These are phyloP conservation scores for Pterostichus niger DNA, from an alignment of 2,888 invertebrate species.

Conservation along the genomic window DNA sequence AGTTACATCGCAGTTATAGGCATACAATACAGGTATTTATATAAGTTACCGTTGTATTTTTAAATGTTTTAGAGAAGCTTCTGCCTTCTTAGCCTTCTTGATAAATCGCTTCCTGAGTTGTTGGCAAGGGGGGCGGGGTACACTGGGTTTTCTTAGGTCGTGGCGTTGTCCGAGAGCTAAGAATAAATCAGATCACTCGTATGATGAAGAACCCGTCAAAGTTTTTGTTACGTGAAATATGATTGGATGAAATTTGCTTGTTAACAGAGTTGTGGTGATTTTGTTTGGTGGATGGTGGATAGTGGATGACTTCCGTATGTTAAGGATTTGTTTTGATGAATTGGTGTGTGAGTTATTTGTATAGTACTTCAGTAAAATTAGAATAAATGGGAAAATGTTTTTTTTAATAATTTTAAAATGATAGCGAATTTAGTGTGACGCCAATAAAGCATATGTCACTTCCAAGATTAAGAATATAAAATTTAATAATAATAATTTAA, in stretches of 20 bases:
- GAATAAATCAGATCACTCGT: constrained; percentile 42
- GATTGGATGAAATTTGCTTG: constrained; percentile 36
- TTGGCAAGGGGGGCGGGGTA: background rate
- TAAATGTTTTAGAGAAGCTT: constrained; percentile 17
- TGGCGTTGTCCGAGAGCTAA: constrained; percentile 7
- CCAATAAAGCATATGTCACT: no score
- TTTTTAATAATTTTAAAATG: no score
- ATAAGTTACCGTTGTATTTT: constrained; percentile 18
- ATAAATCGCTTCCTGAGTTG: constrained; percentile 42
- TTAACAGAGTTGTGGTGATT: constrained; percentile 1
- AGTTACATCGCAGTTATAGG: background rate
- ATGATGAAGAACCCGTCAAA: constrained; percentile 22
- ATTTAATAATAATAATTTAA: no score
- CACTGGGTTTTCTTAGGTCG: constrained; percentile 4
- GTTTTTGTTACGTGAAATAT: constrained; percentile 35
- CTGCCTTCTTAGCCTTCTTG: background rate
- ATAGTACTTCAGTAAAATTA: background rate
- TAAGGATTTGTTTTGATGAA: constrained; percentile 15
- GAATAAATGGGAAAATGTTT: no score
- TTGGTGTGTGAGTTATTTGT: background rate
- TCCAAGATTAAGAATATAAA: no score
- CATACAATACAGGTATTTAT: constrained; percentile 35
- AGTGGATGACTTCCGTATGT: constrained; percentile 16
- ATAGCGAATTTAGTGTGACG: no score
- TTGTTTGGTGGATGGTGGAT: background rate